A percentile compares a stretch with the other conserved stretches of the same genome.
phyloP scores from a whole-genome alignment of 92 coral and sea anemone species.

The Nematostella vectensis region DNA sequence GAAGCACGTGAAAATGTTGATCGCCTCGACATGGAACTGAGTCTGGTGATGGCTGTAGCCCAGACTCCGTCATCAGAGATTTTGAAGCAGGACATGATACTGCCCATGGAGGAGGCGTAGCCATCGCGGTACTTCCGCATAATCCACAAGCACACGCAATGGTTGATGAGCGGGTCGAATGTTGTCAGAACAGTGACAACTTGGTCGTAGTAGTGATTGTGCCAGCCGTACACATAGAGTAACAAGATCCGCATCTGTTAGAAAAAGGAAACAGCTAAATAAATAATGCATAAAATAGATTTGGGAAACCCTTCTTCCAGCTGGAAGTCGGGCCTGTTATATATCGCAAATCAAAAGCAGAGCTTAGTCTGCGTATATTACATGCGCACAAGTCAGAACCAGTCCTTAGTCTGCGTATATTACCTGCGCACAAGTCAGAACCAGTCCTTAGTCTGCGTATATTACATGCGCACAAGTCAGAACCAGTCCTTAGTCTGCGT shows the following conservation, averaged over 20 bases:
- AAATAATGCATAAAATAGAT: too few species aligned
- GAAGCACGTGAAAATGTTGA: slow-evolving; percentile 58
- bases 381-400: too few species aligned
- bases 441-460: too few species aligned
- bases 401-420: too few species aligned
- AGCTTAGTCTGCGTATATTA: too few species aligned
- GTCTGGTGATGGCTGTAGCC: slow-evolving; percentile 67
- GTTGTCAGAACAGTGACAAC: slow-evolving; percentile 62
- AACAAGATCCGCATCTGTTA: slow-evolving; percentile 66
- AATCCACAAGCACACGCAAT: slow-evolving; percentile 75
- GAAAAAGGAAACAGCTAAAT: background rate
- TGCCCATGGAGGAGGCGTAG: slow-evolving; percentile 55
- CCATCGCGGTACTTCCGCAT: slow-evolving; percentile 86
- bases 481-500: too few species aligned
- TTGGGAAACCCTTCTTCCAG: too few species aligned
- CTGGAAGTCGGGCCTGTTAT: too few species aligned
- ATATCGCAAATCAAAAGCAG: too few species aligned
- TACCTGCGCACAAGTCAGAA: too few species aligned
- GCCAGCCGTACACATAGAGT: slow-evolving; percentile 67
- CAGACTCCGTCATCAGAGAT: slow-evolving; percentile 73
- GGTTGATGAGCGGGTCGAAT: slow-evolving; percentile 77
- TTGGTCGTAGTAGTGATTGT: slow-evolving; percentile 70
- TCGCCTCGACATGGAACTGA: slow-evolving; percentile 71
- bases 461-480: too few species aligned
- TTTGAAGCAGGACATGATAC: slow-evolving; percentile 57